Conservation (phyloP, 2,797 vertebrate genomes). For the Falco concolor region DNA sequence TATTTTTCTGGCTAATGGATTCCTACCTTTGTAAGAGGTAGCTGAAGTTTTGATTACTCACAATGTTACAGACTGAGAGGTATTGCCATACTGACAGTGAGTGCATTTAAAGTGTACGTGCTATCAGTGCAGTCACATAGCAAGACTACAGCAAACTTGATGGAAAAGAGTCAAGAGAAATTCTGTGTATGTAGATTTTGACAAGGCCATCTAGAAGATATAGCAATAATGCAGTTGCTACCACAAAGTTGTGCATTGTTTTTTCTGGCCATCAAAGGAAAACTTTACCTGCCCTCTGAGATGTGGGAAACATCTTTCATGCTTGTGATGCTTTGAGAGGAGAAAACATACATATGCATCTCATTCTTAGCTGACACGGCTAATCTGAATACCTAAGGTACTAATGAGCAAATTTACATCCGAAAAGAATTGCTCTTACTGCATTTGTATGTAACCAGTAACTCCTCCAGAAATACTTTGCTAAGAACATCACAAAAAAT, state of each 20-base stretch:
- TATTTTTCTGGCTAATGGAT: background rate
- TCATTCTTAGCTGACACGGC: background rate
- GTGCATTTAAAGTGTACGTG: background rate
- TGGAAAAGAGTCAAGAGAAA: background rate
- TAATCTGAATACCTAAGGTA: background rate
- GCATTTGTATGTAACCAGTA: background rate
- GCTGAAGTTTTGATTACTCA: background rate
- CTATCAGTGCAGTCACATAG: background rate
- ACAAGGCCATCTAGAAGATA: background rate
- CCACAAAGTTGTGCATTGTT: background rate
- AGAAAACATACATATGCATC: background rate
- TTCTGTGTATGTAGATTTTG: background rate
- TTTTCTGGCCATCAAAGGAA: background rate
- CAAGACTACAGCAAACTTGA: background rate
- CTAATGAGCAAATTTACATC: background rate
- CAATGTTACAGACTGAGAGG: background rate
- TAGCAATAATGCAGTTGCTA: background rate
- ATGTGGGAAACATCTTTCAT: background rate
- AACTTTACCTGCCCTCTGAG: background rate
- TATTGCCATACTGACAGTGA: background rate
- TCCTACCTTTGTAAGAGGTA: background rate
- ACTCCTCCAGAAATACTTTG: background rate
- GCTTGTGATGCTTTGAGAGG: background rate
- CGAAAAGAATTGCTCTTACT: background rate
- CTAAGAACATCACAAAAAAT: background rate